Conservation (phyloP, 2,888 invertebrate genomes). For the Hedychridium roseum region DNA sequence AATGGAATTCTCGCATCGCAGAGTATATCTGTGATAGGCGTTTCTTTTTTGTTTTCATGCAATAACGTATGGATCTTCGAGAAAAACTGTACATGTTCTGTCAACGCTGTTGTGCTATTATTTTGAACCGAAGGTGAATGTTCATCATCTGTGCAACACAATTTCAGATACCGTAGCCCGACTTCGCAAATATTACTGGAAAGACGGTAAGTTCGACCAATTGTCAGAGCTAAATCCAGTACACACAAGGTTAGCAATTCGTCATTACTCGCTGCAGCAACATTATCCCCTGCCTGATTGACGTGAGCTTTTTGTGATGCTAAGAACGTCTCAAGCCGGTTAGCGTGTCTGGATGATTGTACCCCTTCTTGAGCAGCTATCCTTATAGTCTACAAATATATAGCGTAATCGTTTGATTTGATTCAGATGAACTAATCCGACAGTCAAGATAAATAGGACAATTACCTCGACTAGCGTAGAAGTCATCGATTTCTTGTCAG, state of each 20-base stretch:
- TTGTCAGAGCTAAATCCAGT: conserved; percentile 56
- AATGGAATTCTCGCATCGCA: conserved; percentile 47
- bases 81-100: conserved; percentile 43
- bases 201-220: conserved; percentile 35
- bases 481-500: conserved; percentile 39
- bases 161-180: conserved; percentile 51
- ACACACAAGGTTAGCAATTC: conserved; percentile 50
- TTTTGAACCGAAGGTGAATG: no score
- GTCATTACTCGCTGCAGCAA: conserved; percentile 32
- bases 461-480: conserved; percentile 46
- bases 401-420: background rate
- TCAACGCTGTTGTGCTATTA: conserved; percentile 36
- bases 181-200: conserved; percentile 52
- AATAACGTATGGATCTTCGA: conserved; percentile 40
- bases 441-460: background rate
- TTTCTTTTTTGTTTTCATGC: conserved; percentile 36
- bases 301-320: conserved; percentile 52
- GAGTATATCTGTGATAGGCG: conserved; percentile 38
- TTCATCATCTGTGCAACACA: no score
- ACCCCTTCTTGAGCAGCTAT: conserved; percentile 52
- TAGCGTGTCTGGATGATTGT: conserved; percentile 50
- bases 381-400: conserved; percentile 49
- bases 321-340: conserved; percentile 56
- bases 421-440: background rate
- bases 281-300: no score